Conservation (phyloP, 1,140 invertebrate genomes). For the Drosophila azteca region DNA sequence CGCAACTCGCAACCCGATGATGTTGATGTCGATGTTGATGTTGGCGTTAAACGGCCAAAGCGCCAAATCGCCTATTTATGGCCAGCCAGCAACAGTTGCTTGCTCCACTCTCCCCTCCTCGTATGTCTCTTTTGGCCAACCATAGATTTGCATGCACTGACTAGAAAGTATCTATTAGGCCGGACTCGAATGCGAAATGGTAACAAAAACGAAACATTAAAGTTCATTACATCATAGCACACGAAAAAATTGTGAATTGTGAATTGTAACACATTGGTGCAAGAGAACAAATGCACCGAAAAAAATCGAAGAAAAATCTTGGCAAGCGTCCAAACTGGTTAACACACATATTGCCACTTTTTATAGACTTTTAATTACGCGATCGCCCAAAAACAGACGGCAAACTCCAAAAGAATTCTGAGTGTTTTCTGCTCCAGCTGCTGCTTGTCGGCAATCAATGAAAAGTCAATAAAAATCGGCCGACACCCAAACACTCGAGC, state of each 20-base stretch:
- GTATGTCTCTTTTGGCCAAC: conserved; percentile 39
- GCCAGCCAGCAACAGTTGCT: conserved; percentile 19
- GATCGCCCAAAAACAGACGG: conserved; percentile 51
- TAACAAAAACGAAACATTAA: conserved; percentile 31
- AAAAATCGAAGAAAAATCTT: conserved; percentile 22
- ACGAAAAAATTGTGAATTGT: conserved; percentile 29
- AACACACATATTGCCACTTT: conserved; percentile 57
- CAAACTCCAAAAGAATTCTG: conserved; percentile 59
- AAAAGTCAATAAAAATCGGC: conserved; percentile 71
- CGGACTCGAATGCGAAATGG: conserved; percentile 16
- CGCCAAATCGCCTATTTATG: conserved; percentile 76
- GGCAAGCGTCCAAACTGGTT: conserved; percentile 44
- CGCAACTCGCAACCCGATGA: conserved; percentile 14
- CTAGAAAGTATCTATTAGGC: conserved; percentile 61
- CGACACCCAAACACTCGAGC: conserved; percentile 44
- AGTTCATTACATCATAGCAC: conserved; percentile 50
- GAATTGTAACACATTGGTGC: conserved; percentile 23
- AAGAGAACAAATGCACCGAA: conserved; percentile 16
- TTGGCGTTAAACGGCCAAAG: conserved; percentile 74
- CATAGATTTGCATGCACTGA: conserved; percentile 71
- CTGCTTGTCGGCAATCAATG: conserved; percentile 57
- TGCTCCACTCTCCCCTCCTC: conserved; percentile 6
- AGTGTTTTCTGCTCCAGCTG: conserved; percentile 30
- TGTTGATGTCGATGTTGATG: conserved; percentile 45
- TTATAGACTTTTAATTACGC: conserved; percentile 70